phyloP scores from a whole-genome alignment of 1,140 invertebrate genomes.

The Drosophila orena region DNA sequence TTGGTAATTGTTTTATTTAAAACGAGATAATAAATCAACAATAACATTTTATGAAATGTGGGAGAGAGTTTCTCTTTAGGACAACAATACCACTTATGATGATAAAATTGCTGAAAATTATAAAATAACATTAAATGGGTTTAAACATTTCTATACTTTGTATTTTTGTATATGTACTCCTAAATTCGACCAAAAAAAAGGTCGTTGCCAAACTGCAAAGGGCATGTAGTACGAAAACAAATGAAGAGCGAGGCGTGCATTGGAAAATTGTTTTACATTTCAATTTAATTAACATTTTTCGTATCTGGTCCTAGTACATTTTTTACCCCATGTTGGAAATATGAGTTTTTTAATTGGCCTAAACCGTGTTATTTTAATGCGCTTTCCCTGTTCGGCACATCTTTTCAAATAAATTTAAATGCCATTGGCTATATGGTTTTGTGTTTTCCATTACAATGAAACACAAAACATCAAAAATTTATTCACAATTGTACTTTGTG shows the following conservation, averaged over 20 bases:
- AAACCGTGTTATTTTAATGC: conserved; percentile 46
- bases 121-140: neutral
- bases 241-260: conserved; percentile 6
- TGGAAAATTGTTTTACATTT: conserved; percentile 56
- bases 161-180: too few species aligned
- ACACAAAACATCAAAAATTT: neutral
- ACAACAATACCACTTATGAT: too few species aligned
- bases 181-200: neutral
- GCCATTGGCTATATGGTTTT: neutral
- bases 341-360: conserved; percentile 40
- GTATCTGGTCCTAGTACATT: neutral
- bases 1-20: too few species aligned
- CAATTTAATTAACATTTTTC: conserved; percentile 55
- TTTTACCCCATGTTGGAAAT: conserved; percentile 9
- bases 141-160: neutral
- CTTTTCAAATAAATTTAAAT: conserved; percentile 15
- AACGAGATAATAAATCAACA: neutral
- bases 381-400: conserved; percentile 41
- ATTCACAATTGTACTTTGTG: neutral
- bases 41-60: neutral
- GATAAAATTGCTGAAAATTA: neutral
- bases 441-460: neutral
- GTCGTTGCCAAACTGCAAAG: conserved; percentile 1
- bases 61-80: too few species aligned
- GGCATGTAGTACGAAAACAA: conserved; percentile 4